These are phyloP conservation scores for Aphyosemion australe DNA, from an alignment of 2,113 vertebrate genomes.

Conservation along the genomic window DNA sequence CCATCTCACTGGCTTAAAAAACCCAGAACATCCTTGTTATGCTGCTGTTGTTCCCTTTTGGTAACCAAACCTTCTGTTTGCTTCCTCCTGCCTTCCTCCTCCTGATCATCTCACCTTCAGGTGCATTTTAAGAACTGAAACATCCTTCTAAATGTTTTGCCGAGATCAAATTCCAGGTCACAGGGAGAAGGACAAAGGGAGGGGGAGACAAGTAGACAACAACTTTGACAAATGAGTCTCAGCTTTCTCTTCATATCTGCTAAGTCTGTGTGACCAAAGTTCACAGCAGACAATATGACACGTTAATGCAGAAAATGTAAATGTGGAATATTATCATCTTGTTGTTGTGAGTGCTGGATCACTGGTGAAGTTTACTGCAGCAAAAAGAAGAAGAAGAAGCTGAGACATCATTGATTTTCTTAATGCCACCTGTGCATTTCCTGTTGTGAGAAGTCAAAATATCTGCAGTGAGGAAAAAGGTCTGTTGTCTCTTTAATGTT, in stretches of 20 bases:
- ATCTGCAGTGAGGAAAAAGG: not conserved
- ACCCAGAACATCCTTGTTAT: no score
- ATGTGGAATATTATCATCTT: not conserved
- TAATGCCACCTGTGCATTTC: not conserved
- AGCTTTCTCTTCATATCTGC: not conserved
- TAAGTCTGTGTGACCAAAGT: not conserved
- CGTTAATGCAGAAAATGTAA: not conserved
- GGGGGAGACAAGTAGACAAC: not conserved
- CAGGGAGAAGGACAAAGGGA: not conserved
- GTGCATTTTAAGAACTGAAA: not conserved
- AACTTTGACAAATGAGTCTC: not conserved
- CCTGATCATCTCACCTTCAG: not conserved
- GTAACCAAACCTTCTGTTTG: no score
- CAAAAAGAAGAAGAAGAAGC: not conserved
- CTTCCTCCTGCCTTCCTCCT: not conserved
- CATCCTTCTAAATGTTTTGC: not conserved
- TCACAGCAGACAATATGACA: not conserved
- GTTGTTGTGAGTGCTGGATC: not conserved
- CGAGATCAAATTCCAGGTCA: not conserved
- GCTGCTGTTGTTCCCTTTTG: not conserved
- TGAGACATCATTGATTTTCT: slow-evolving; percentile 1
- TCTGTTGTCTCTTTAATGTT: not conserved
- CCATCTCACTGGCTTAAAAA: not conserved
- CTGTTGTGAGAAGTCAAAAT: not conserved
- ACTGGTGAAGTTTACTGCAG: not conserved